Evolutionary conservation across 2,888 invertebrate species (phyloP).

Genomic region (Gryllus longicercus): DNA sequence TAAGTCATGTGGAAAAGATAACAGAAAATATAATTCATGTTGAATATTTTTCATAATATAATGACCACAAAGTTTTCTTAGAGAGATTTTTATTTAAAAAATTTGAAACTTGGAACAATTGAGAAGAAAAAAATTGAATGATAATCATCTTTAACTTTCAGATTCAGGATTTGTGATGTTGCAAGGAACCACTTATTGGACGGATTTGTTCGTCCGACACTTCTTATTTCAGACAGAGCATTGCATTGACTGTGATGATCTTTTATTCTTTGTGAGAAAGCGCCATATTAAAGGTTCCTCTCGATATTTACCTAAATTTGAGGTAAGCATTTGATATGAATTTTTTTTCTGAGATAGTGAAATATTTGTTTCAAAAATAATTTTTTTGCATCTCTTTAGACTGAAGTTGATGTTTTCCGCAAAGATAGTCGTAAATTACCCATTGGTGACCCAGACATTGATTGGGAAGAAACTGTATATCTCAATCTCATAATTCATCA

Average conservation of each 20-base stretch:
- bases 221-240: conserved; percentile 87
- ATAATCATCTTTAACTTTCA: conserved; percentile 47
- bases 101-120: no score
- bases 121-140: no score
- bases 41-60: no score
- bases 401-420: conserved; percentile 94
- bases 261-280: conserved; percentile 92
- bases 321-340: conserved; percentile 53
- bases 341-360: not conserved
- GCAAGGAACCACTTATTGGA: conserved; percentile 93
- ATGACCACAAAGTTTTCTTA: no score
- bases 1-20: no score
- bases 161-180: conserved; percentile 89
- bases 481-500: conserved; percentile 97
- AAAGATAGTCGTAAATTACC: conserved; percentile 96
- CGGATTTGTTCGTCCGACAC: conserved; percentile 88
- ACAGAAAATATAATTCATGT: no score
- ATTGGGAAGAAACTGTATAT: conserved; percentile 99
- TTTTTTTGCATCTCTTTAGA: conserved; percentile 54
- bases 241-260: conserved; percentile 88
- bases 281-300: conserved; percentile 85
- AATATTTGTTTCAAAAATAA: not conserved
- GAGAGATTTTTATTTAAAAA: no score
- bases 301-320: conserved; percentile 83
- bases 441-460: conserved; percentile 91